Base-by-base conservation (phyloP, 2,113 vertebrate species). In the Todiramphus saurophagus region DNA sequence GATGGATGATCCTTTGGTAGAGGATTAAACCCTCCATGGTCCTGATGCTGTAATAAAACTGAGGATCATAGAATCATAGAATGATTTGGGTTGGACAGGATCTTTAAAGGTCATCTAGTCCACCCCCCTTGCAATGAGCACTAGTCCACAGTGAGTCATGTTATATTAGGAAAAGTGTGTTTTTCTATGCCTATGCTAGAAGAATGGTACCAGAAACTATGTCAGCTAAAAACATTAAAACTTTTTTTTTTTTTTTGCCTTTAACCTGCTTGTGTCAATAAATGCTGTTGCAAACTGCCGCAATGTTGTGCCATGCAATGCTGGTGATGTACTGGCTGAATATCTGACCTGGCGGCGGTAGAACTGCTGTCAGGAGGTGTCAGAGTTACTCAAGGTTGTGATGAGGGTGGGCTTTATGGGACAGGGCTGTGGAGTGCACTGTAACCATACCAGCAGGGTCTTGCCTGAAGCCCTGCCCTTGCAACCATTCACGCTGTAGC, bases 331-430 rank as follows among this genome's bases (percentile, higher is more conserved):
- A 30, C 31, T 3, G 7, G 31, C 63, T 27, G 75, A 56, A 4
- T 12, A 39, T 16, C 39, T 44, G 41, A 48, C 20, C 25, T 3
- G 0, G 60, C 18, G 15, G 62, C 59, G 37, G 70, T 27, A 21
- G 41, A n/a, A 74, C 84, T 33, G 35, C 35, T 27, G 1, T 12
- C 6, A 3, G 25, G 35, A 48, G 51, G 28, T 43, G 25, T 56
- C 70, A 6, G 41, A 14, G 55, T 56, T 35, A 23, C 35, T 25
- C 0, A 2, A 35, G 41, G 76, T 10, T 7, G 20, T 27, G 69
- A 16, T 1, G 1, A 44, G 53, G 12, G 64, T 5, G 43, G 37
- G 16, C 53, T 33, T 27, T 0, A 1, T 1, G 7, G 64, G 30
- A 6, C 9, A 48, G 28, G 27, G 64, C 73, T 15, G 27, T 4